phyloP scores from a whole-genome alignment of 2,113 vertebrate species.

The Ailurus styani region DNA sequence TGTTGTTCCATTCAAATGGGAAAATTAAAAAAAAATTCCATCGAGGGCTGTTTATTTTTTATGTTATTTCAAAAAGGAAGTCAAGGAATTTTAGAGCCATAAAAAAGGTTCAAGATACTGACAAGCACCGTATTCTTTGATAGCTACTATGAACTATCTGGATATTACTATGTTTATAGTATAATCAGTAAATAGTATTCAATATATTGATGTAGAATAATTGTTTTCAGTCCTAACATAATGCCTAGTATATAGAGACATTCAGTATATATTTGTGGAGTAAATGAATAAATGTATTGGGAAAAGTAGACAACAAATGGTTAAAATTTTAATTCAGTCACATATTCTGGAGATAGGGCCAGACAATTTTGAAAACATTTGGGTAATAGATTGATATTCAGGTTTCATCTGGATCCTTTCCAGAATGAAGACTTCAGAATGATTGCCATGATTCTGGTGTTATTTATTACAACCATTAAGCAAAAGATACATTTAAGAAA shows the following conservation, averaged over 20 bases:
- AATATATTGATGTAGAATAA: neutral
- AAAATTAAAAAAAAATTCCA: neutral
- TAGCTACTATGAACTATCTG: neutral
- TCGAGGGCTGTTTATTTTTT: neutral
- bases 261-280: neutral
- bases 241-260: neutral
- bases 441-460: neutral
- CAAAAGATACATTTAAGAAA: neutral
- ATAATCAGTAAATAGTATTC: neutral
- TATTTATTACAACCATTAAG: neutral
- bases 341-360: neutral
- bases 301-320: neutral
- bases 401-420: neutral
- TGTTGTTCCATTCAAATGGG: neutral
- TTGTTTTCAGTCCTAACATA: neutral
- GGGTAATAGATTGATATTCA: neutral
- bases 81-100: neutral
- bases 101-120: neutral
- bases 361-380: constrained; percentile 29
- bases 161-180: neutral
- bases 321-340: neutral
- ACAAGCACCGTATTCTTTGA: neutral
- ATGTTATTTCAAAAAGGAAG: neutral
- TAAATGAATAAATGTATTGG: neutral
- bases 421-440: neutral